Evolutionary conservation across 2,113 vertebrate species (phyloP), one percentile per base, ranked within the genome.

Genomic region (Siphamia tubifer): DNA sequence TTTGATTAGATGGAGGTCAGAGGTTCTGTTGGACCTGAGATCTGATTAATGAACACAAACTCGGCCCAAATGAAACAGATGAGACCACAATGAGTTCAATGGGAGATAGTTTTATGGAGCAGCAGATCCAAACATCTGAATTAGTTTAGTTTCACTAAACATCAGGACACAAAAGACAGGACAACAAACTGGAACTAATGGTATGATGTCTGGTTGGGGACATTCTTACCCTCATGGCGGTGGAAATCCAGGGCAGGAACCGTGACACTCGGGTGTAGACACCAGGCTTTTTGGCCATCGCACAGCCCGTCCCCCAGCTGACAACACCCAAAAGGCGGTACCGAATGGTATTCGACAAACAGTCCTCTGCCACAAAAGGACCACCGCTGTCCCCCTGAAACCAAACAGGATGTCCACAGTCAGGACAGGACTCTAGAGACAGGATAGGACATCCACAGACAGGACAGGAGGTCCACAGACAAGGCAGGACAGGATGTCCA

Each of bases 221-320:
- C 12, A 4, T 4, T 64, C 85, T 91, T 43, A 96, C 96, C 93
- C 95, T 94, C 91, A 97, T 95, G 73, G 94, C 93, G 6, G 92
- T 92, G 55, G 93, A 94, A 66, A 96, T 94, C 96, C 96, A 97
- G 57, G 92, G 93, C 52, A 95, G 92, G 87, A 96, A 97, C 32
- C 94, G 90, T 15, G 87, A 91, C 55, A 97, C 95, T 69, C 93
- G 92, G 31, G 94, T 95, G 80, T 96, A 97, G 36, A 97, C 95
- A 0, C 96, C 95, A 0, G 96, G 96, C 70, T 96, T 97, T 81
- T 94, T 94, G 43, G 96, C 89, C 87, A 95, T 84, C 35, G 96
- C 96, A 13, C 96, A 97, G 42, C 95, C 95, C 0, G 94, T 96
- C 21, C 96, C 96, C 96, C 96, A 97, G 82, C 96, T 97, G 68